Percentiles rank a stretch among this genome's conserved stretches.
Evolutionary conservation across 2,888 invertebrate species (phyloP).

Genomic region (Nymphalis c-album): DNA sequence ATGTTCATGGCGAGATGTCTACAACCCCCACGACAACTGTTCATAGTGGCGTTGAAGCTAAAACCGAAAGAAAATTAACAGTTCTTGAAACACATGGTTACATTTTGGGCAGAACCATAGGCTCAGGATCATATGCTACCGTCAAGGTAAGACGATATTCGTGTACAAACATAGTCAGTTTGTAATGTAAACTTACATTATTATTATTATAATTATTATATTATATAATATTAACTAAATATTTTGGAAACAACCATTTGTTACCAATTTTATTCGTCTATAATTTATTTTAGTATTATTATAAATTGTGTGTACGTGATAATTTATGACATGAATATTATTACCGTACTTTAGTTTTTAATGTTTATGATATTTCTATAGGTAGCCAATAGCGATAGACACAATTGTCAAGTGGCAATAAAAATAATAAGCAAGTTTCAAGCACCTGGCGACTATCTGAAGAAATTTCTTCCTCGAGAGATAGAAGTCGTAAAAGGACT

Average conservation of each 20-base stretch:
- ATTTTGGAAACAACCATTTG: background rate
- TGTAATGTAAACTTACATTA: too few species aligned
- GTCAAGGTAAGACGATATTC: slow-evolving; percentile 82
- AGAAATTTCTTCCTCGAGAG: slow-evolving; percentile 90
- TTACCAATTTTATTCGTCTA: background rate
- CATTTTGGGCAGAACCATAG: slow-evolving; percentile 87
- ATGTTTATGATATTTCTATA: slow-evolving; percentile 46
- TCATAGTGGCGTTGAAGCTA: slow-evolving; percentile 70
- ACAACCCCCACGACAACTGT: slow-evolving; percentile 72
- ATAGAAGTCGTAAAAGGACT: slow-evolving; percentile 91
- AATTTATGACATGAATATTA: too few species aligned
- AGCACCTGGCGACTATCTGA: slow-evolving; percentile 89
- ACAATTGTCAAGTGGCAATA: slow-evolving; percentile 88
- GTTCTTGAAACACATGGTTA: slow-evolving; percentile 90
- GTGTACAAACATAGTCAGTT: too few species aligned
- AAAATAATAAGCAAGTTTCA: slow-evolving; percentile 92
- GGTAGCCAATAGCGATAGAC: slow-evolving; percentile 88
- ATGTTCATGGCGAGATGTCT: slow-evolving; percentile 77
- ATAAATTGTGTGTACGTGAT: too few species aligned
- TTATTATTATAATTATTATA: too few species aligned
- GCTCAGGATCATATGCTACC: slow-evolving; percentile 91
- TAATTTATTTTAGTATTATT: too few species aligned
- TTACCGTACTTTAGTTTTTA: background rate
- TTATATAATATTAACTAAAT: too few species aligned
- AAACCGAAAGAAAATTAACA: slow-evolving; percentile 78